Evolutionary conservation across 1,140 invertebrate genomes (phyloP), one percentile per base, ranked within the genome.

Genomic region (Cepaea nemoralis): DNA sequence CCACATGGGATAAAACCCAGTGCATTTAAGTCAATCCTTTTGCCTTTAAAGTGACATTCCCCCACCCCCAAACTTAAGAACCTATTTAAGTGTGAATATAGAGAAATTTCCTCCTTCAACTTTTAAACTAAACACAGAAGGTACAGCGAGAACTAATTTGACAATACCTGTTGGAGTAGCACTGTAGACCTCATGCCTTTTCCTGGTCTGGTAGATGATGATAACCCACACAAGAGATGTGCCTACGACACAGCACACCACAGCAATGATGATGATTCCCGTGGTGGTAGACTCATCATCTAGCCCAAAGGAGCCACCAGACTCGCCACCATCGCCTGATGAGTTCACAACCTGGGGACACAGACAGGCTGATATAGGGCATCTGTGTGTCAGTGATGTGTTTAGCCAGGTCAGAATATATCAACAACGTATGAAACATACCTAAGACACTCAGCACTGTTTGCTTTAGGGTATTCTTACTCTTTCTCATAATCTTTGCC

Each of bases 191-290:
- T 90, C 89, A 69, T 89, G 87, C 35, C 88, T 83, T 80, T 90
- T 90, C 48, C 90, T 91, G 0, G 96, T 96, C 86, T 97, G 95
- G 89, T 97, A 97, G 86, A 98, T 97, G 80, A 98, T 95, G 10
- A 96, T 94, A 19, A 97, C 96, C 97, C 97, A 98, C 39, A 97
- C 94, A 19, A 97, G 93, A 0, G 96, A 98, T 5, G 96, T 97
- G 6, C 94, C 94, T 27, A 98, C 95, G 45, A 96, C 95, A 90
- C 96, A 97, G 90, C 96, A 96, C 37, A 97, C 96, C 0, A 97
- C 95, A 2, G 96, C 95, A 78, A 98, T 96, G 84, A 97, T 94
- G 84, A 97, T 95, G 80, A 97, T 94, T 63, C 96, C 96, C 63
- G 95, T 93, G 87, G 96, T 95, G 83, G 90, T 96, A 92, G 91